Evolutionary conservation across 2,888 invertebrate genomes (phyloP), one percentile per base, ranked within the genome.

Genomic region (Eupithecia vulgata): DNA sequence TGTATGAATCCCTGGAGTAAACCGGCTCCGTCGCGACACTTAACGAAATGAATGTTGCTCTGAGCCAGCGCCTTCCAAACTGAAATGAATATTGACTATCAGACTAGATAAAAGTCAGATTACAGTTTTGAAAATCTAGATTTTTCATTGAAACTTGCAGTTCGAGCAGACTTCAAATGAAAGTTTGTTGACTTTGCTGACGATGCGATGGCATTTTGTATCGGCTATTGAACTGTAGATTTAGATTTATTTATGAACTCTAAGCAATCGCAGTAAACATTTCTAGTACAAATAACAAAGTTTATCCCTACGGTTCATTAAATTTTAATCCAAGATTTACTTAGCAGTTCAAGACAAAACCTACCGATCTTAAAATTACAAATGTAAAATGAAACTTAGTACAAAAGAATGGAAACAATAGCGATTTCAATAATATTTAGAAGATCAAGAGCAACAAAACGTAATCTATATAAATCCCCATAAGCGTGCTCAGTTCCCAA

Each of bases 11-110:
- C 87, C 87, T 57, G 13, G 82, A 82, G 86, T 78, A 78, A 67
- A 71, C 70, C 77, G 72, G 72, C 75, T 77, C 81, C 80, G 80
- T 68, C 76, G 80, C 79, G 77, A 82, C 85, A 85, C 87, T 87
- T 86, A 84, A 82, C 78, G 78, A 78, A 87, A 86, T 85, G 83
- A 85, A 85, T 85, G 85, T 81, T 81, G 80, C 84, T 81, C 78
- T 79, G 81, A 83, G 79, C 80, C 72, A 78, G 73, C 79, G 78
- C 80, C 80, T 80, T 80, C 81, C 78, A 81, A 84, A 85, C 83
- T 82, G 81, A 81, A 83, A 83, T 80, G 78, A 81, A 81, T 80
- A 80, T 74, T 73, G 71, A 61, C 71, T 67, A 71, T 74, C 74
- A 72, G 48, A 40, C 35, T 65, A 48, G 48, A 67, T 68, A 69